Base-by-base conservation (phyloP, 2,113 vertebrate genomes). In the Murina feae region DNA sequence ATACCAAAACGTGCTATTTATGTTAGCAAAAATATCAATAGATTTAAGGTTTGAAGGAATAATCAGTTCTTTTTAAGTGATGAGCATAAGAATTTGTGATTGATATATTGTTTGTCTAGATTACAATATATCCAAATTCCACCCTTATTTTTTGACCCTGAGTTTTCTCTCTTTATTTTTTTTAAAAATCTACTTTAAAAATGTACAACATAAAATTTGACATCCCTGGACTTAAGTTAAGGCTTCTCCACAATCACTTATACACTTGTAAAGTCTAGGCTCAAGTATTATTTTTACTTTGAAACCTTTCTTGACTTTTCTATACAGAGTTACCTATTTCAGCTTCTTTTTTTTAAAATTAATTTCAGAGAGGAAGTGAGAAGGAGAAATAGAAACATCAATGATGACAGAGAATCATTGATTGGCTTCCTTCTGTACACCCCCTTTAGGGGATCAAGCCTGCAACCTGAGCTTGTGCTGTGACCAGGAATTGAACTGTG, bases 101-200 rank as follows among this genome's bases (percentile, higher is more conserved):
- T 86, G 55, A 63, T 81, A 79, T 4, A 93, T 90, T 78, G 16
- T 95, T 93, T 96, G 53, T 88, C 30, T 72, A 91, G 49, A 96
- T 89, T 72, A 96, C 7, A 37, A 88, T 69, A 79, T 95, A 60
- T 95, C 96, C 47, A 91, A 92, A 85, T 74, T 72, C 5, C 0
- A 47, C 92, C 65, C n/a, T n/a, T n/a, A n/a, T 91, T 63, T 94
- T 83, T 32, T 30, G 95, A 72, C 6, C 42, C n/a, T 44, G 0
- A 13, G 5, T 55, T 97, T 96, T 93, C 55, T 66, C 5, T 95
- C 39, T 92, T 71, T 87, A 83, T 83, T 65, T 94, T 88, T 69
- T 96, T 86, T 1, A 44, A 95, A 72, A 23, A 32, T 49, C 42
- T 79, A 74, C 25, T 13, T 51, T 6, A 30, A 93, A 88, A 71